These are phyloP conservation scores for Scaptomyza hsui DNA, from an alignment of 1,140 invertebrate species.

Conservation along the genomic window DNA sequence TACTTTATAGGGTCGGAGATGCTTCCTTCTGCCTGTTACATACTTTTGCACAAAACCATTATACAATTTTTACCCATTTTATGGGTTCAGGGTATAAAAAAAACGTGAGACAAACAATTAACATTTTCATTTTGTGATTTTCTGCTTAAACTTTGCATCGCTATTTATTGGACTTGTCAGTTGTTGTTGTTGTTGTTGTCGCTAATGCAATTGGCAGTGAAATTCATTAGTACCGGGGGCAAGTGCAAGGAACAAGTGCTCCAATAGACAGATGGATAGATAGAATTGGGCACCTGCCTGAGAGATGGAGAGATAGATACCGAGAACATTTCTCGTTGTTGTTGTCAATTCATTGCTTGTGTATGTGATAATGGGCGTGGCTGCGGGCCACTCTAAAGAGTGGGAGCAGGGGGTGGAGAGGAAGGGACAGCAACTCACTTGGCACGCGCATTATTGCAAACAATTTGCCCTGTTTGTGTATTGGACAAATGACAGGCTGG, in stretches of 20 bases:
- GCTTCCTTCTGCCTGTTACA: too few species aligned
- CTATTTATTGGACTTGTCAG: slow-evolving; percentile 67
- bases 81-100: neutral
- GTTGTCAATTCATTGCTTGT: slow-evolving; percentile 33
- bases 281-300: slow-evolving; percentile 35
- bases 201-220: slow-evolving; percentile 52
- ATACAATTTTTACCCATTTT: too few species aligned
- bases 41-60: too few species aligned
- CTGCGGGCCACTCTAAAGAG: neutral
- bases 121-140: slow-evolving; percentile 80
- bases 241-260: neutral
- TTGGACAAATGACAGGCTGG: slow-evolving; percentile 66
- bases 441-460: slow-evolving; percentile 78
- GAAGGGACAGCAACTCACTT: slow-evolving; percentile 40
- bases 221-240: slow-evolving; percentile 62
- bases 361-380: slow-evolving; percentile 22
- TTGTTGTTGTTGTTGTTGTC: slow-evolving; percentile 27
- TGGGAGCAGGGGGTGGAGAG: neutral
- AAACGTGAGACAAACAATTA: slow-evolving; percentile 64
- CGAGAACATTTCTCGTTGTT: neutral
- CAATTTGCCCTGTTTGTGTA: slow-evolving; percentile 76
- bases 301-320: neutral
- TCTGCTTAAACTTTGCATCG: slow-evolving; percentile 67
- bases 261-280: neutral
- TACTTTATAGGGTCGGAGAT: too few species aligned